phyloP scores from a whole-genome alignment of 1,140 invertebrate genomes.

The Octopus sinensis region DNA sequence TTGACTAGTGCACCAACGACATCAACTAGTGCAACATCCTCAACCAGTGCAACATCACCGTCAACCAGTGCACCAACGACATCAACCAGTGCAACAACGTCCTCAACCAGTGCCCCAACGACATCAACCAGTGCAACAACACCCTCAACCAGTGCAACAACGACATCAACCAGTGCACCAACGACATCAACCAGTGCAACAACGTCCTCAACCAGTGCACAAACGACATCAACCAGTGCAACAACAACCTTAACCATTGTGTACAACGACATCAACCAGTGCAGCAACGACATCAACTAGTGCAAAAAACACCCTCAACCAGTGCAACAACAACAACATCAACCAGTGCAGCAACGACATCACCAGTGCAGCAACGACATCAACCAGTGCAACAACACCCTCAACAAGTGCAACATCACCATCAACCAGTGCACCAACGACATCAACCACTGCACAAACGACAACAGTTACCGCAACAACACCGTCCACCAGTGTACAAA shows the following conservation, averaged over 20 bases:
- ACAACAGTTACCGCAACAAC: constrained; percentile 10
- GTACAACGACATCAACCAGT: neutral
- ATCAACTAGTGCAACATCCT: neutral
- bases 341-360: neutral
- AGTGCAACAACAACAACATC: neutral
- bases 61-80: neutral
- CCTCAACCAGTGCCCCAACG: neutral
- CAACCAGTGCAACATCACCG: neutral
- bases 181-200: neutral
- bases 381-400: neutral
- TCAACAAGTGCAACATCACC: neutral
- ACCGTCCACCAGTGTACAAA: neutral
- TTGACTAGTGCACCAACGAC: neutral
- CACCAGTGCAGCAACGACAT: neutral
- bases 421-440: neutral
- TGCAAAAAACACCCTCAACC: neutral
- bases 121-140: neutral
- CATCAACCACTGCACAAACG: neutral
- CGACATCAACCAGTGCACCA: neutral
- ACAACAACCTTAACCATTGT: neutral
- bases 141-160: neutral
- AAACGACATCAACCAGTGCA: constrained; percentile 10
- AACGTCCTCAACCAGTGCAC: neutral
- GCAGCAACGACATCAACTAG: neutral
- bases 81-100: neutral